Base-by-base conservation (phyloP, 2,888 invertebrate genomes). In the Gibbula magus region DNA sequence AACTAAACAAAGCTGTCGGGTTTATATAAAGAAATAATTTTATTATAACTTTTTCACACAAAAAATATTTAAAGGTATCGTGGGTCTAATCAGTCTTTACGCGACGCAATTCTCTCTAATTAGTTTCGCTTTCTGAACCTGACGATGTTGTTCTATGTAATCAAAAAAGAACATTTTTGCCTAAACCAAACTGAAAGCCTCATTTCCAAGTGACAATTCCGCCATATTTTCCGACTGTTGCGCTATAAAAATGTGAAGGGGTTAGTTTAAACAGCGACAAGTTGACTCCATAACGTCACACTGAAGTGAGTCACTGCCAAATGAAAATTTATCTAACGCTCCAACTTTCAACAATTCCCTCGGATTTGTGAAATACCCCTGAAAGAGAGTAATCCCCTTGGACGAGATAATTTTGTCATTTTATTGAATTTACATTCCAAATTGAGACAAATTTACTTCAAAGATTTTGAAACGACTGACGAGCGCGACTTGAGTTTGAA, bases 381-480 rank as follows among this genome's bases (percentile, higher is more conserved):
- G 61, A 61, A 61, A 29, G 61, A 29, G 22, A 45, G n/a, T 61
- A 61, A 61, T 61, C 29, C 29, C 29, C 61, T 29, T 25, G 25
- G 61, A 61, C 29, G 61, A 29, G 61, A 29, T 61, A 61, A 61
- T 61, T 61, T 61, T 61, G 61, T 61, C 61, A n/a, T 13, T 61
- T 56, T 61, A 61, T 61, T 61, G 61, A 61, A 61, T 61, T 61
- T 61, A 61, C 61, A 29, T 29, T 25, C 25, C 61, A 61, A 61
- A 61, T 61, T 61, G 61, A 61, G 61, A 61, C 61, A 61, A 61
- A 25, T 61, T 61, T 61, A 61, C 61, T 61, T 61, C 29, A 56
- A 56, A 56, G 56, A 56, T 22, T 18, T 2, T 16, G 29, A 22
- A 4, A 25, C 25, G 61, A 61, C 45, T 45, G 8, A 1, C 13